Percentiles rank a stretch among this genome's conserved stretches.
These are phyloP conservation scores for Cryptoleucopteryx plumbea DNA, from an alignment of 2,113 vertebrate species.

Conservation along the genomic window DNA sequence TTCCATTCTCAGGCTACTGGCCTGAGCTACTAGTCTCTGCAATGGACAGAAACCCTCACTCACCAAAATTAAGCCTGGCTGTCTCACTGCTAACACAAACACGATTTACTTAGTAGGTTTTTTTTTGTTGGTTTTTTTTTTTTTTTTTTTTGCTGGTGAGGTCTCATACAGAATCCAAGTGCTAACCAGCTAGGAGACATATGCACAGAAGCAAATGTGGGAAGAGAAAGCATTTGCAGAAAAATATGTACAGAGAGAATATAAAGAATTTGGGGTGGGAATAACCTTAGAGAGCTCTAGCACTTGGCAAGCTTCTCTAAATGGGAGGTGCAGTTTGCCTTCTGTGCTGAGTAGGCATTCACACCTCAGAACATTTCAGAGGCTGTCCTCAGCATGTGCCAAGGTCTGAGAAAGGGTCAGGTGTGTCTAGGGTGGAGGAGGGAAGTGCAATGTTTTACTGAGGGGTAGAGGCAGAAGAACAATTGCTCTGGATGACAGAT, in stretches of 20 bases:
- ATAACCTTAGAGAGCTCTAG: not conserved
- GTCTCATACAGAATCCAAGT: not conserved
- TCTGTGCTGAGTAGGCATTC: not conserved
- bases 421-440: not conserved
- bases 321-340: not conserved
- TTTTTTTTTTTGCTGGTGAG: not conserved
- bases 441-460: not conserved
- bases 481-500: not conserved
- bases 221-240: not conserved
- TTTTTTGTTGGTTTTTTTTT: accelerated
- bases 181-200: not conserved
- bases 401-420: not conserved
- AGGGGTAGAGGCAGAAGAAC: not conserved
- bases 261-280: not conserved
- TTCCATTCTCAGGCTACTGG: not conserved
- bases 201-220: not conserved
- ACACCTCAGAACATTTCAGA: not conserved
- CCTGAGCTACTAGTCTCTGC: not conserved
- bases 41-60: not conserved
- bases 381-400: not conserved
- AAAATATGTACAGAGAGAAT: not conserved
- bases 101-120: not conserved
- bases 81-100: not conserved
- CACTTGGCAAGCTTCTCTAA: not conserved
- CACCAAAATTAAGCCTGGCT: not conserved